Evolutionary conservation across 2,113 vertebrate species (phyloP).

Genomic region (Poeciliopsis prolifica): DNA sequence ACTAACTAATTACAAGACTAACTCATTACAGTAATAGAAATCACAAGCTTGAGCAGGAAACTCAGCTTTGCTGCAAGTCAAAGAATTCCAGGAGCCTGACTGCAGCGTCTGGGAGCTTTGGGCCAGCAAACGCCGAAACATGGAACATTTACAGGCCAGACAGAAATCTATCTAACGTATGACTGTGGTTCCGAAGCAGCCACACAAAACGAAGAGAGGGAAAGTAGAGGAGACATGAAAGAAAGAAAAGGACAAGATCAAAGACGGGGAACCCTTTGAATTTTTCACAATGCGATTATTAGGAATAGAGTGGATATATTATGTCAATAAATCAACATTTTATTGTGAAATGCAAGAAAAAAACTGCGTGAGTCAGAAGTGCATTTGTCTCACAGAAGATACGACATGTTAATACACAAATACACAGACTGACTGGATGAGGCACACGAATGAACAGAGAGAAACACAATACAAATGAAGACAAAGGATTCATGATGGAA

Average conservation of each 20-base stretch:
- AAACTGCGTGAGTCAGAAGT: neutral
- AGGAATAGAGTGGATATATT: neutral
- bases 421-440: slow-evolving; percentile 60
- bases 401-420: slow-evolving; percentile 23
- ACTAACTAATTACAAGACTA: neutral
- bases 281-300: neutral
- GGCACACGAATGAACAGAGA: slow-evolving; percentile 64
- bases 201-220: slow-evolving; percentile 32
- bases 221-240: slow-evolving; percentile 19
- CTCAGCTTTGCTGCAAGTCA: slow-evolving; percentile 17
- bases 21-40: neutral
- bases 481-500: slow-evolving; percentile 49
- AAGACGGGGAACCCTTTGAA: neutral
- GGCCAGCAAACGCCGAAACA: slow-evolving; percentile 54
- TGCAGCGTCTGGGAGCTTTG: slow-evolving; percentile 30
- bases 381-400: slow-evolving; percentile 15
- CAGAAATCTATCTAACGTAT: slow-evolving; percentile 38
- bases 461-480: neutral
- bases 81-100: slow-evolving; percentile 17
- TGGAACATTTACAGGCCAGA: slow-evolving; percentile 58
- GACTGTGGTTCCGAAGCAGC: slow-evolving; percentile 20
- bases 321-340: neutral
- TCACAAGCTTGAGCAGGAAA: neutral
- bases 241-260: slow-evolving; percentile 6
- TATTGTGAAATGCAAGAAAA: neutral